Evolutionary conservation across 2,797 vertebrate genomes (phyloP).

Genomic region (Amniataba percoides): DNA sequence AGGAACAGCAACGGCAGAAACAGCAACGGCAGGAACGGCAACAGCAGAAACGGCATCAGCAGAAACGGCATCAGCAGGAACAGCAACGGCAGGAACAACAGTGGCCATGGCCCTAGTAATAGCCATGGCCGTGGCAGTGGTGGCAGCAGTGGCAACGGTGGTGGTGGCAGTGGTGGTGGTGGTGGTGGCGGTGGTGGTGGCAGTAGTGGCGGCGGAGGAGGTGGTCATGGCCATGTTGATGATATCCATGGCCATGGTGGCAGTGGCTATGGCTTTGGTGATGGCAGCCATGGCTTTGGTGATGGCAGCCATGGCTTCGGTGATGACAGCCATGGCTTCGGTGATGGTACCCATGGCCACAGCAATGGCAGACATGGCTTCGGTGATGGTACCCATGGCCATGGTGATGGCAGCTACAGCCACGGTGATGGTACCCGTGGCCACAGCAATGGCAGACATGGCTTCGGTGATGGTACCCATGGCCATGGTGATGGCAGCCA

Average conservation of each 20-base stretch:
- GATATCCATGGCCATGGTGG: conserved; percentile 36
- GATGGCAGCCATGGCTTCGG: conserved; percentile 53
- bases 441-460: fast-evolving
- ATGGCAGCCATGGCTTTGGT: conserved; percentile 12
- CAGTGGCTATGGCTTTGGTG: too few relatives aligned
- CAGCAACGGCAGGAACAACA: too few relatives aligned
- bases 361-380: background rate
- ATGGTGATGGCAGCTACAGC: background rate
- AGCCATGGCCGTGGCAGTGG: too few relatives aligned
- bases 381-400: too few relatives aligned
- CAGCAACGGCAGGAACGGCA: too few relatives aligned
- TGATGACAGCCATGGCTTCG: background rate
- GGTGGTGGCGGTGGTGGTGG: conserved; percentile 1
- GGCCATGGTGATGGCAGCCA: fast-evolving
- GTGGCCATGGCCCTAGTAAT: conserved; percentile 51
- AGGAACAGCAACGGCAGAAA: background rate
- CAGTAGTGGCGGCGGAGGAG: conserved; percentile 57
- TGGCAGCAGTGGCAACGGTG: conserved; percentile 15
- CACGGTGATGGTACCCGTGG: too few relatives aligned
- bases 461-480: too few relatives aligned
- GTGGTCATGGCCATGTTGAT: too few relatives aligned
- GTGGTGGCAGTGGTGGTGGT: background rate
- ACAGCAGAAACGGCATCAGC: fast-evolving
- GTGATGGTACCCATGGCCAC: too few relatives aligned
- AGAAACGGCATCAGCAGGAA: too few relatives aligned